Base-by-base conservation (phyloP, 2,113 vertebrate genomes). In the Irena cyanogastra region DNA sequence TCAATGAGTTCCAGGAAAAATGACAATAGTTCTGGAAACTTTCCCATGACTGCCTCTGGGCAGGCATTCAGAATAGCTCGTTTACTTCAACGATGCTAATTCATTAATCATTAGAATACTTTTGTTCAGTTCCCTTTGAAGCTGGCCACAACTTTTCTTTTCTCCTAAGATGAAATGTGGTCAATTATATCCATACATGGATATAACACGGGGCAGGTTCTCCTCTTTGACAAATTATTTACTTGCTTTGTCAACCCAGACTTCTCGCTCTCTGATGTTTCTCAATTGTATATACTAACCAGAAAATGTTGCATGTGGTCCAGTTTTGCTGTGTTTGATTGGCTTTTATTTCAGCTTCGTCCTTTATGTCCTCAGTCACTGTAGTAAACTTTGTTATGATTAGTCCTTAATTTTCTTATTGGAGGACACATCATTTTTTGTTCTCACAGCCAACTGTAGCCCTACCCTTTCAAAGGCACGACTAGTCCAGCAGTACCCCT, bases 11-110 rank as follows among this genome's bases (percentile, higher is more conserved):
- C 93, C 86, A 94, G 94, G 91, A 93, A 95, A 97, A 97, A 93
- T 97, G 95, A 97, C 95, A 97, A 96, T 97, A 92, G 96, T 93
- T 97, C 87, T 97, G 96, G 97, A 97, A 97, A 94, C 50, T 96
- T 87, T 95, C 96, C 95, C 89, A 85, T 90, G 70, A 92, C 92
- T 97, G 93, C 87, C 90, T 96, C 93, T 96, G 94, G 95, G 94
- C 94, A 95, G 75, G 65, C 87, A 94, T 96, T 97, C 97, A 93
- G 95, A 97, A 96, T 93, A 95, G 69, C 77, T 97, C 64, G 21
- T 89, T 97, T 97, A 95, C 87, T 90, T 96, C 86, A 95, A 85
- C 71, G 80, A 83, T 91, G 82, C 94, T 97, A 97, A 96, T 97
- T 97, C 96, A 98, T 97, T 97, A 97, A 95, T 98, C 95, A 96